Base-by-base conservation (phyloP, 2,888 invertebrate genomes). In the Pyralis farinalis region DNA sequence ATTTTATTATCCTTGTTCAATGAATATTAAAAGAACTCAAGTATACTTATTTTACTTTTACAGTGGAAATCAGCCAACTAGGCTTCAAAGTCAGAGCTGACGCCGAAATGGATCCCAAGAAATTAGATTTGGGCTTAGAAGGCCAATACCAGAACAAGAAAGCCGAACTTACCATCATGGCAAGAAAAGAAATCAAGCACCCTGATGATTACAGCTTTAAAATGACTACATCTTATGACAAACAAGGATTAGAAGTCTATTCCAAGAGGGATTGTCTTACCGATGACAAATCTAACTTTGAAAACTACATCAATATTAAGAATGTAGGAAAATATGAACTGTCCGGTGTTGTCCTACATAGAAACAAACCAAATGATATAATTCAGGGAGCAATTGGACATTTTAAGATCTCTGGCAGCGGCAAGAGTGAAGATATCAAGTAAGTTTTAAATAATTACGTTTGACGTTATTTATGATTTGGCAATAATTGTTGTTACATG, bases 271-370 rank as follows among this genome's bases (percentile, higher is more conserved):
- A 91, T 30, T 81, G 92, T 1, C 63, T 90, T 0, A 90, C 89
- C 0, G 71, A 78, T 8, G 85, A 90, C 21, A 92, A 92, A 60
- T 92, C 92, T 1, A 93, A 93, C 61, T 86, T 92, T 30, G 87
- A 90, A 30, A 91, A 93, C 55, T 89, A 87, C 27, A 44, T 94
- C 6, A 85, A 88, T 3, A 53, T 94, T 9, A 91, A 91, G 20
- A 90, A 90, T 33, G 89, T 92, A 7, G 92, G 91, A 37, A 93
- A 91, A 60, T 91, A 93, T 57, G 91, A 92, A 55, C 71, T 93
- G 0, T 91, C 91, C 20, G 92, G 93, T 34, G 86, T 90, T 0
- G 74, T 93, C 0, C 73, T 81, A 0, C 92, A 93, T 59, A 90
- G 85, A 37, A 68, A 85, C 2, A 87, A 88, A 53, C 80, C 88